A percentile compares a stretch with the other conserved stretches of the same genome.
Evolutionary conservation across 2,113 vertebrate species (phyloP).

Genomic region (Plectropomus leopardus): DNA sequence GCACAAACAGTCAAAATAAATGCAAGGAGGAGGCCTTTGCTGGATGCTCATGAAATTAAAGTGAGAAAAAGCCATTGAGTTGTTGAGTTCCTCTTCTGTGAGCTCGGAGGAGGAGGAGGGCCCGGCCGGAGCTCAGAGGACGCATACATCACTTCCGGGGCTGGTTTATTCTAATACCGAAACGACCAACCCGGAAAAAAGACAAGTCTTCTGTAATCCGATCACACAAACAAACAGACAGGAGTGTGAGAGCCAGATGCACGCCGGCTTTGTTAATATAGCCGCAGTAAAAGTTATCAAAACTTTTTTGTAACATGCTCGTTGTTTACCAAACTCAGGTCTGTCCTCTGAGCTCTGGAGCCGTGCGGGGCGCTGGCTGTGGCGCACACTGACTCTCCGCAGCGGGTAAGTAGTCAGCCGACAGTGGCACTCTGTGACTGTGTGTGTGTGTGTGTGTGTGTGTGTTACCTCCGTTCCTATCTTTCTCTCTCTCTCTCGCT

Average conservation of each 20-base stretch:
- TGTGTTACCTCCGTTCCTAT: too few species aligned
- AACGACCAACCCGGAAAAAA: conserved; percentile 82
- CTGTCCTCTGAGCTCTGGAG: conserved; percentile 43
- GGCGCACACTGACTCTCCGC: conserved; percentile 73
- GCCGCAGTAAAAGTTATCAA: neutral
- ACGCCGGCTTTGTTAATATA: conserved; percentile 6
- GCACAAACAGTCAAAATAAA: neutral
- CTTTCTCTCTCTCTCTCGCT: too few species aligned
- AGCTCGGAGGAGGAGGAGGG: conserved; percentile 54
- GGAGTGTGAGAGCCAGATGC: conserved; percentile 17
- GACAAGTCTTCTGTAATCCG: conserved; percentile 58
- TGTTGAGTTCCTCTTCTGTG: conserved; percentile 47
- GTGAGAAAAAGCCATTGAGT: neutral
- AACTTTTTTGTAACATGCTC: conserved; percentile 51
- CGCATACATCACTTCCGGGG: conserved; percentile 84
- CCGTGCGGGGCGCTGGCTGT: conserved; percentile 74
- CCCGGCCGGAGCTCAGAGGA: conserved; percentile 42
- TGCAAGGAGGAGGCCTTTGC: too few species aligned
- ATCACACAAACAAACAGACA: conserved; percentile 64
- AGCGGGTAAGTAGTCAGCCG: conserved; percentile 67
- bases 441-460: neutral
- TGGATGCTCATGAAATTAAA: neutral
- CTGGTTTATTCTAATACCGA: conserved; percentile 84
- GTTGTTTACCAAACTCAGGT: neutral
- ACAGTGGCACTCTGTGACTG: conserved; percentile 9